These are phyloP conservation scores for Odontophorus gujanensis DNA, from an alignment of 2,113 vertebrate genomes.

Conservation along the genomic window DNA sequence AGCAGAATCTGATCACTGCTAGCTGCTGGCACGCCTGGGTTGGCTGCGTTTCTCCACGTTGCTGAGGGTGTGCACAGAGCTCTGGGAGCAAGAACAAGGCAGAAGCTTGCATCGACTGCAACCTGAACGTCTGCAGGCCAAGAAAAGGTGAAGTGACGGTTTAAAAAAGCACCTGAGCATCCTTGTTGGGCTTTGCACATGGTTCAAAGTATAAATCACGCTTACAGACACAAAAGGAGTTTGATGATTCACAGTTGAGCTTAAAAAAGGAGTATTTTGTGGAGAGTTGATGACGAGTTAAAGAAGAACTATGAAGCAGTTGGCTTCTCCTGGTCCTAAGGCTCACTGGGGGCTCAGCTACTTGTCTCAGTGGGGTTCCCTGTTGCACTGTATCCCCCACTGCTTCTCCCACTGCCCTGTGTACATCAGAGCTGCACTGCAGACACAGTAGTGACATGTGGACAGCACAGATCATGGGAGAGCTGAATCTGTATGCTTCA, in stretches of 20 bases:
- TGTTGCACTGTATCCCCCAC: background rate
- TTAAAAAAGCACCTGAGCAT: background rate
- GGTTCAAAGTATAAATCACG: background rate
- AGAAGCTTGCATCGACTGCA: background rate
- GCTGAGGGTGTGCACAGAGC: background rate
- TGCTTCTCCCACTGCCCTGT: background rate
- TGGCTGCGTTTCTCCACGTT: background rate
- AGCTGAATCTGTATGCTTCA: constrained; percentile 45
- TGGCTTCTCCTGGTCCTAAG: background rate
- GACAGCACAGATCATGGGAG: background rate
- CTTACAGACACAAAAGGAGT: constrained; percentile 5
- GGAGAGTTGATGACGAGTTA: background rate
- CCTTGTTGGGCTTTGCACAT: constrained; percentile 4
- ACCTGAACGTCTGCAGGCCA: background rate
- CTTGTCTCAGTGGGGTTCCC: constrained; percentile 9
- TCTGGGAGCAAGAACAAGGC: background rate
- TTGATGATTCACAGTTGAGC: constrained; percentile 27
- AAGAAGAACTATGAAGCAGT: background rate
- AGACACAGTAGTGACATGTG: background rate
- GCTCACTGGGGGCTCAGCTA: constrained; percentile 1
- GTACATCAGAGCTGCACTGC: background rate
- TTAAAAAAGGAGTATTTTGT: constrained; percentile 2
- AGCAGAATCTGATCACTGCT: background rate
- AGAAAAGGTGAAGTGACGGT: background rate
- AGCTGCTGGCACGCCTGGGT: background rate